phyloP scores from a whole-genome alignment of 2,113 vertebrate genomes.

The Oncorhynchus masou region DNA sequence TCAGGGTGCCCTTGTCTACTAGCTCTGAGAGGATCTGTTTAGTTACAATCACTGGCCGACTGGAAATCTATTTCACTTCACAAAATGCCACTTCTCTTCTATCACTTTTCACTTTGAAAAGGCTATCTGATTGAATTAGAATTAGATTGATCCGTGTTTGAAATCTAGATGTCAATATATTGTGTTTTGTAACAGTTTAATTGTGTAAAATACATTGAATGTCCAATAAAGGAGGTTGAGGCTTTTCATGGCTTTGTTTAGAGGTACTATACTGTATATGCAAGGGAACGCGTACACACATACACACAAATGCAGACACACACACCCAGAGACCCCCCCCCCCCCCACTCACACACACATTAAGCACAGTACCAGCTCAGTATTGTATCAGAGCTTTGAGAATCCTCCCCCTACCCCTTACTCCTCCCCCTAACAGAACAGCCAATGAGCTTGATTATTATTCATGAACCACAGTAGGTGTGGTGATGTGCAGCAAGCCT shows the following conservation, averaged over 20 bases:
- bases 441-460: constrained; percentile 88
- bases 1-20: constrained; percentile 57
- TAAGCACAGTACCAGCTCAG: too few species aligned
- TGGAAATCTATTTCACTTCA: constrained; percentile 52
- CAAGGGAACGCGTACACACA: constrained; percentile 5
- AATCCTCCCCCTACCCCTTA: not conserved
- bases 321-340: too few species aligned
- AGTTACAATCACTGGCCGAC: constrained; percentile 46
- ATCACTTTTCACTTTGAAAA: constrained; percentile 26
- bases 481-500: constrained; percentile 91
- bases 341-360: too few species aligned
- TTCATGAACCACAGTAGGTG: constrained; percentile 90
- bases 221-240: constrained; percentile 6
- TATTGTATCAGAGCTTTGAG: too few species aligned
- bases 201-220: too few species aligned
- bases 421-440: constrained; percentile 77
- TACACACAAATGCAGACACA: constrained; percentile 3
- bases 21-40: constrained; percentile 43
- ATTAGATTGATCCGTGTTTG: constrained; percentile 58
- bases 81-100: constrained; percentile 35
- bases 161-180: constrained; percentile 56
- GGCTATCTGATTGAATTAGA: constrained; percentile 60
- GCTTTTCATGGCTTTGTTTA: not conserved
- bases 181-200: constrained; percentile 13
- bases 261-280: not conserved